Evolutionary conservation across 2,888 invertebrate genomes (phyloP).

Genomic region (Polietes domitor): DNA sequence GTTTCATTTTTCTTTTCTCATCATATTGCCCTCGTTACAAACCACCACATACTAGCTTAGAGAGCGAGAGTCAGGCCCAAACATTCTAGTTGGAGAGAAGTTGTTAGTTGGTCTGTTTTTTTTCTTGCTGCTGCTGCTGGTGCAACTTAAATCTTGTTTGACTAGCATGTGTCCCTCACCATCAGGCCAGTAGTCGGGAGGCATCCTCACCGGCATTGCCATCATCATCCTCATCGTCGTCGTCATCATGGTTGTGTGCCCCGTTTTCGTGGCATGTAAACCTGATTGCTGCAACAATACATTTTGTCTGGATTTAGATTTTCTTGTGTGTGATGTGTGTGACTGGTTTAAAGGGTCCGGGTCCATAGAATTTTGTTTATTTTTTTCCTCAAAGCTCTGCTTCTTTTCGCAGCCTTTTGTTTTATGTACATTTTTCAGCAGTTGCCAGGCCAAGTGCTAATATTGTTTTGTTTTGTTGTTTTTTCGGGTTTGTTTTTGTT

Average conservation of each 20-base stretch:
- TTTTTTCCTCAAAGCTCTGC: no score
- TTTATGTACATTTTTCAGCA: constrained; percentile 50
- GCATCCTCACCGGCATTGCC: constrained; percentile 44
- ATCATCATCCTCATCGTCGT: neutral
- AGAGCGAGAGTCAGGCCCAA: neutral
- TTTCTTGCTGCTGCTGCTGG: neutral
- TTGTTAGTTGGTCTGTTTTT: neutral
- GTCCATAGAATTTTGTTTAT: constrained; percentile 38
- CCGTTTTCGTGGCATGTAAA: constrained; percentile 2
- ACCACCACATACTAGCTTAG: neutral
- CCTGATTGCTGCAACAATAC: constrained; percentile 39
- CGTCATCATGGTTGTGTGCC: neutral
- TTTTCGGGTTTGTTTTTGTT: neutral
- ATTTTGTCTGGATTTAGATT: constrained; percentile 60
- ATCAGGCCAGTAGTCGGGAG: constrained; percentile 31
- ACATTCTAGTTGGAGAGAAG: constrained; percentile 18
- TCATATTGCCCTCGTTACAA: neutral
- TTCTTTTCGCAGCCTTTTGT: constrained; percentile 7
- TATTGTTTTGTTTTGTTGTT: constrained; percentile 38
- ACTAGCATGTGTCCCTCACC: constrained; percentile 64
- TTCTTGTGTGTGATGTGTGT: constrained; percentile 38
- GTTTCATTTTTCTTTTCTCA: neutral
- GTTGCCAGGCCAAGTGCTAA: constrained; percentile 65
- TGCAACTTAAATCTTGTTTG: constrained; percentile 53
- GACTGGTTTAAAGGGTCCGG: constrained; percentile 45